Conservation (phyloP, 1,140 invertebrate genomes). For the Drosophila serrata region DNA sequence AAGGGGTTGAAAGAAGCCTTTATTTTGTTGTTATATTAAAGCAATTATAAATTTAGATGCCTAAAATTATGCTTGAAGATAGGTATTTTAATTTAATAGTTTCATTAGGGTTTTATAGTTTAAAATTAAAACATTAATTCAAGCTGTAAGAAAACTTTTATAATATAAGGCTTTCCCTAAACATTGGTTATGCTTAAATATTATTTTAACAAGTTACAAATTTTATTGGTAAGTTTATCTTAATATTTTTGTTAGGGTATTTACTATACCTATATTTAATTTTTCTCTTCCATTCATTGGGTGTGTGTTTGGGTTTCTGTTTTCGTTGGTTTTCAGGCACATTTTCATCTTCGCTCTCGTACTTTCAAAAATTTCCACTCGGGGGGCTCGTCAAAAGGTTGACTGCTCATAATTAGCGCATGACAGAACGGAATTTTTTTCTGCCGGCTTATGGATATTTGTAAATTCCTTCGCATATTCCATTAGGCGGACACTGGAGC, state of each 20-base stretch:
- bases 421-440: conserved; percentile 44
- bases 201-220: neutral
- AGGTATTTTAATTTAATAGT: too few relatives aligned
- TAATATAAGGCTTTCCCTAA: too few relatives aligned
- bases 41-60: neutral
- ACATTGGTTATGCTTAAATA: too few relatives aligned
- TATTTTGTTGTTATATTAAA: neutral
- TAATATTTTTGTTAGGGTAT: neutral
- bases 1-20: too few relatives aligned
- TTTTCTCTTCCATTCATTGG: conserved; percentile 9
- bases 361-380: conserved; percentile 18
- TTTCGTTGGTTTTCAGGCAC: conserved; percentile 1
- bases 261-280: neutral
- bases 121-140: too few relatives aligned
- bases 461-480: conserved; percentile 34
- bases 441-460: conserved; percentile 37
- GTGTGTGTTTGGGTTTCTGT: neutral
- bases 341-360: conserved; percentile 4
- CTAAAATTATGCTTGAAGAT: neutral
- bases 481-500: conserved; percentile 39
- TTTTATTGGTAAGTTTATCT: neutral
- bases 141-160: too few relatives aligned
- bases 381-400: conserved; percentile 44
- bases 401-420: conserved; percentile 50
- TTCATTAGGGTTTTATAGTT: too few relatives aligned